Evolutionary conservation across 1,140 invertebrate species (phyloP).

Genomic region (Heliconius hewitsoni): DNA sequence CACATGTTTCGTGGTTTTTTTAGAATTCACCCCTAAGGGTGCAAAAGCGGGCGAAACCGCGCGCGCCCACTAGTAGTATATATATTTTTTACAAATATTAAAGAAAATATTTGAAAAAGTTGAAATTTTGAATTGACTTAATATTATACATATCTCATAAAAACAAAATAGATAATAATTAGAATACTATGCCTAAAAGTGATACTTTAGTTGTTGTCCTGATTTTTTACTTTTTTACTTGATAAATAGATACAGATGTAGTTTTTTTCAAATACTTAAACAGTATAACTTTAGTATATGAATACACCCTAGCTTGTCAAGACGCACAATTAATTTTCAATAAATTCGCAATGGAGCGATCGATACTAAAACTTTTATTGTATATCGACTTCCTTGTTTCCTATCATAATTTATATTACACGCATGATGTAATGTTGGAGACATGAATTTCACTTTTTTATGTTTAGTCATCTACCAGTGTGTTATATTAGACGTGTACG

Average conservation of each 20-base stretch:
- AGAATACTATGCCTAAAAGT: not conserved
- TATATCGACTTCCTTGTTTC: slow-evolving; percentile 34
- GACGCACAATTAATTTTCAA: slow-evolving; percentile 36
- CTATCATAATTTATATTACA: slow-evolving; percentile 39
- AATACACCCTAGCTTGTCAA: not conserved
- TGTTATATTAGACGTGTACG: slow-evolving; percentile 42
- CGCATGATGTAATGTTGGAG: slow-evolving; percentile 46
- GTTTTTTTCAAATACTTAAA: too few species aligned
- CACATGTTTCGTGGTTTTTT: too few species aligned
- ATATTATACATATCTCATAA: too few species aligned
- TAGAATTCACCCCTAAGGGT: too few species aligned
- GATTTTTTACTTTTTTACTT: too few species aligned
- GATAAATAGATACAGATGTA: too few species aligned
- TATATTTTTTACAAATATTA: too few species aligned
- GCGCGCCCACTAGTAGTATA: too few species aligned
- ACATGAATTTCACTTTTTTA: slow-evolving; percentile 63
- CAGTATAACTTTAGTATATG: not conserved
- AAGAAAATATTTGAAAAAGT: too few species aligned
- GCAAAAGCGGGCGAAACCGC: too few species aligned
- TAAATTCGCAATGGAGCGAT: slow-evolving; percentile 53
- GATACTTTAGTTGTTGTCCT: too few species aligned
- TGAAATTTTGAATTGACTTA: too few species aligned
- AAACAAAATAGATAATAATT: not conserved
- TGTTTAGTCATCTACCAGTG: slow-evolving; percentile 49
- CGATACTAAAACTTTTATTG: slow-evolving; percentile 50